Evolutionary conservation across 2,888 invertebrate species (phyloP).

Genomic region (Spialia ferax): DNA sequence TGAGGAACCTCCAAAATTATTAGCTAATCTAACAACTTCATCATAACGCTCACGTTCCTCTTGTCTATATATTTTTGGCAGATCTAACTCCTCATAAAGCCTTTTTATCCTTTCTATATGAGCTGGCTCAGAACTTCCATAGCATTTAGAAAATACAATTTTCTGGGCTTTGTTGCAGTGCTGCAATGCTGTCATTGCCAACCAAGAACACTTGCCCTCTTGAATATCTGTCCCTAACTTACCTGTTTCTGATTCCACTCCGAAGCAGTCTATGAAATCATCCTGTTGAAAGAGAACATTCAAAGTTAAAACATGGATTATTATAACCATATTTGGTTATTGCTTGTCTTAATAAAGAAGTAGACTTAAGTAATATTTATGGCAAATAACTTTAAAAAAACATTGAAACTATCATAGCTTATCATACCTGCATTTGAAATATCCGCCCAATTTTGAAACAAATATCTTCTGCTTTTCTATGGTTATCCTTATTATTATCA

Average conservation of each 20-base stretch:
- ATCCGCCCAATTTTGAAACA: constrained; percentile 95
- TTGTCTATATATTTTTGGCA: constrained; percentile 86
- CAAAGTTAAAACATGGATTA: background rate
- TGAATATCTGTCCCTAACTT: constrained; percentile 96
- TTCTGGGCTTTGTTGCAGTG: constrained; percentile 89
- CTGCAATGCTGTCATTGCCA: constrained; percentile 93
- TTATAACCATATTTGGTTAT: too few species aligned
- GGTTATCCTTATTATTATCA: constrained; percentile 88
- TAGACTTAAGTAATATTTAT: too few species aligned
- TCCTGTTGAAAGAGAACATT: constrained; percentile 79
- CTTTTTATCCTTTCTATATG: constrained; percentile 77
- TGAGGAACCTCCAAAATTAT: constrained; percentile 25
- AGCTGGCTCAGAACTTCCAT: constrained; percentile 88
- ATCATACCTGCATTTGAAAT: constrained; percentile 96
- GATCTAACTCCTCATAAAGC: constrained; percentile 37
- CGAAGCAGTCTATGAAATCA: constrained; percentile 95
- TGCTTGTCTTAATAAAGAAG: too few species aligned
- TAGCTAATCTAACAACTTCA: constrained; percentile 74
- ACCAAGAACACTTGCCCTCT: constrained; percentile 98
- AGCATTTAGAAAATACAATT: constrained; percentile 85
- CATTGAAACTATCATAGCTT: constrained; percentile 45
- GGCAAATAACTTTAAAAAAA: background rate
- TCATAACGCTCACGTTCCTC: constrained; percentile 92
- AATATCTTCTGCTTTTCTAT: constrained; percentile 91
- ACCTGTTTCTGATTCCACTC: constrained; percentile 92